These are phyloP conservation scores for Maconellicoccus hirsutus DNA, from an alignment of 1,140 invertebrate species.

Conservation along the genomic window DNA sequence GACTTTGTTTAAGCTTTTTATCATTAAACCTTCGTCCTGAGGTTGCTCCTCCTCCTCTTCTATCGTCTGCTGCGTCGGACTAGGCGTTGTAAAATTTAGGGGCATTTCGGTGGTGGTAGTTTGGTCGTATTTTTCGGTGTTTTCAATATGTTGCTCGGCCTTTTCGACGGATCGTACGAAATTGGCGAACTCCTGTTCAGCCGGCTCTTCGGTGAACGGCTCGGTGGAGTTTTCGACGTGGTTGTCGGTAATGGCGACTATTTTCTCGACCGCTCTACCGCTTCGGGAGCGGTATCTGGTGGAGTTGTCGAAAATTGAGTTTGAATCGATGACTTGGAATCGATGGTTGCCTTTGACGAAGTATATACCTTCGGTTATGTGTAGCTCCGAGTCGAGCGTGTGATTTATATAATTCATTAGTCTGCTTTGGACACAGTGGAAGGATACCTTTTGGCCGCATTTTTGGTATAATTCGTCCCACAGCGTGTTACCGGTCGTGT, in stretches of 20 bases:
- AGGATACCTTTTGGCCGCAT: slow-evolving; percentile 48
- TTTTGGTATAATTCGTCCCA: slow-evolving; percentile 58
- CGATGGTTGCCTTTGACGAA: slow-evolving; percentile 48
- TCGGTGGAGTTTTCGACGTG: not conserved
- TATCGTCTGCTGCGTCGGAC: not conserved
- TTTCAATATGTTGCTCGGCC: not conserved
- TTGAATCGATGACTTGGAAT: slow-evolving; percentile 21
- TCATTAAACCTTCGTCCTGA: not conserved
- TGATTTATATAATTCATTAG: slow-evolving; percentile 54
- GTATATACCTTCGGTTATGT: slow-evolving; percentile 52
- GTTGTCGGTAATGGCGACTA: not conserved
- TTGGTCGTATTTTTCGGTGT: not conserved
- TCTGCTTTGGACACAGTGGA: slow-evolving; percentile 62
- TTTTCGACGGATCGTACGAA: not conserved
- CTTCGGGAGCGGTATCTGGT: not conserved
- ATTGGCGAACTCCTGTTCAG: slow-evolving; percentile 34
- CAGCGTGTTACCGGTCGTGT: slow-evolving; percentile 43
- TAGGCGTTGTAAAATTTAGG: not conserved
- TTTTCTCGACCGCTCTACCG: not conserved
- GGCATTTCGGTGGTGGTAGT: not conserved
- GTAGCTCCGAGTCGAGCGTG: slow-evolving; percentile 51
- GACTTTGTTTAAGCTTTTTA: slow-evolving; percentile 31
- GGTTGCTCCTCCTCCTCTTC: slow-evolving; percentile 7
- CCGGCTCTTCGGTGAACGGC: slow-evolving; percentile 30
- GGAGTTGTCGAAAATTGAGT: not conserved